Evolutionary conservation across 2,888 invertebrate genomes (phyloP), one percentile per base, ranked within the genome.

Genomic region (Polietes domitor): DNA sequence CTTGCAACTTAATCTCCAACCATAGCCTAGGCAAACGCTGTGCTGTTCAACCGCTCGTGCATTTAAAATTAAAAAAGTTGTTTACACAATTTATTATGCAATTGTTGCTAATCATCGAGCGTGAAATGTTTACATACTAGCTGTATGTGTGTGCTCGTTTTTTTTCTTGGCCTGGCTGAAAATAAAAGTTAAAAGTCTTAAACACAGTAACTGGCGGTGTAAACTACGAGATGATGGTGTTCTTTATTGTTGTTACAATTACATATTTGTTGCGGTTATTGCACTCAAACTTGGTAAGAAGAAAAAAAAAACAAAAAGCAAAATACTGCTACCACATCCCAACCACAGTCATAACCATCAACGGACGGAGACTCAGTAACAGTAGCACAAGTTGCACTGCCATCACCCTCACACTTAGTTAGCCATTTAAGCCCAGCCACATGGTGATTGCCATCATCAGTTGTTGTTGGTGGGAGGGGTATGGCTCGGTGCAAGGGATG

Each of bases 21-120:
- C 37, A 32, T 32, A 7, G 32, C 7, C 32, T 32, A 37, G 12
- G 10, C 1, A 37, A 37, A 37, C 6, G 6, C n/a, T n/a, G n/a
- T n/a, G n/a, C n/a, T n/a, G n/a, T n/a, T n/a, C n/a, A n/a, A n/a
- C n/a, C n/a, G n/a, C n/a, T n/a, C n/a, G n/a, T n/a, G n/a, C n/a
- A n/a, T 7, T 37, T 37, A 53, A 17, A 24, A 19, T 1, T 2
- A n/a, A 3, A 53, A 19, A 21, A 9, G 65, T 41, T 19, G 65
- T 37, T 65, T 65, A 32, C 50, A 53, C 65, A 77, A 77, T 80
- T 83, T 80, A 83, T 73, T 72, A 80, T 80, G 77, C 83, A 83
- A 77, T 83, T 80, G 50, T 77, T 53, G 80, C 80, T 80, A 83
- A 83, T 83, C 80, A 74, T 77, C 24, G 63, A 77, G 80, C 83